Percentiles rank a stretch among this genome's conserved stretches.
Evolutionary conservation across 2,888 invertebrate species (phyloP).

Genomic region (Platycnemis pennipes): DNA sequence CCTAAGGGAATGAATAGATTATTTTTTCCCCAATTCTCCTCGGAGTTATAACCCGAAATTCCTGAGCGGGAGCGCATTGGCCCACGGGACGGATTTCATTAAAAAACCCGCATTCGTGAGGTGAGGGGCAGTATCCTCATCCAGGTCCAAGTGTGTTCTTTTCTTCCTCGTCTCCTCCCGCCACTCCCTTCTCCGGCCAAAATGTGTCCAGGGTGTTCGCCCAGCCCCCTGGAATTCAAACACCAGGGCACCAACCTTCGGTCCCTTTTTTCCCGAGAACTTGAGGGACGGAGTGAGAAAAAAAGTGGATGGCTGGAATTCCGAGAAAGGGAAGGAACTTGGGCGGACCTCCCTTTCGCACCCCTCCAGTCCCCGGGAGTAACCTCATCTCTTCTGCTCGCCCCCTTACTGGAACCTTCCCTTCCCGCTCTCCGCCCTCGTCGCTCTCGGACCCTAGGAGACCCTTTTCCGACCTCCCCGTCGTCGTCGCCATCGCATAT

Average conservation of each 20-base stretch:
- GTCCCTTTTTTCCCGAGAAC: neutral
- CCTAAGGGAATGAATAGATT: neutral
- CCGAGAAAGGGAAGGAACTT: neutral
- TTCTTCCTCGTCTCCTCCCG: neutral
- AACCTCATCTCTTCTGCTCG: neutral
- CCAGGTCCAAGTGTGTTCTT: neutral
- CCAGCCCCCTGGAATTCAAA: neutral
- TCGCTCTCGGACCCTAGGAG: neutral
- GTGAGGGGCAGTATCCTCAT: neutral
- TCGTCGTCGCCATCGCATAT: neutral
- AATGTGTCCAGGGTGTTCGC: slow-evolving; percentile 8
- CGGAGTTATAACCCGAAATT: neutral
- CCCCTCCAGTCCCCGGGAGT: neutral
- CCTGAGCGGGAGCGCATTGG: neutral
- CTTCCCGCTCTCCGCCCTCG: neutral
- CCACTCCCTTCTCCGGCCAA: neutral
- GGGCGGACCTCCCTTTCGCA: neutral
- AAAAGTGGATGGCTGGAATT: neutral
- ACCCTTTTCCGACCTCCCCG: neutral
- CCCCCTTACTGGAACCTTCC: neutral
- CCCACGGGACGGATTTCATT: neutral
- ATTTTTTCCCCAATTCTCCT: neutral
- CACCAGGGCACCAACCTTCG: neutral
- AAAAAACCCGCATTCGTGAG: neutral
- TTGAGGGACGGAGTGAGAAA: neutral